These are phyloP conservation scores for Charadrius vociferus DNA, from an alignment of 2,113 vertebrate species.

Conservation along the genomic window DNA sequence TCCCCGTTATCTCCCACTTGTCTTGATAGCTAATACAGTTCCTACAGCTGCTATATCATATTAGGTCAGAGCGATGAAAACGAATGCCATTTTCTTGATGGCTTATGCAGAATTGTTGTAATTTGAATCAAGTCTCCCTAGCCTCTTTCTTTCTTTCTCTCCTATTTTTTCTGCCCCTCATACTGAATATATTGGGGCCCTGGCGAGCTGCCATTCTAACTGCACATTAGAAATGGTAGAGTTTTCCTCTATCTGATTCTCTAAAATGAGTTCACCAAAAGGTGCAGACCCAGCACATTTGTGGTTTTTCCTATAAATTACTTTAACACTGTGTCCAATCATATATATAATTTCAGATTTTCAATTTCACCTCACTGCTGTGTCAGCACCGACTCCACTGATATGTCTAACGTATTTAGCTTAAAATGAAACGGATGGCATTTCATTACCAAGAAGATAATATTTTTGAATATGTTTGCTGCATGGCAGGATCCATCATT, in stretches of 20 bases:
- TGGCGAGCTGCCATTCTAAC: slow-evolving; percentile 83
- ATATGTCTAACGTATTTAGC: slow-evolving; percentile 89
- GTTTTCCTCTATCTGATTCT: slow-evolving; percentile 88
- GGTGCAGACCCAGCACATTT: slow-evolving; percentile 89
- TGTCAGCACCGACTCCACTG: slow-evolving; percentile 88
- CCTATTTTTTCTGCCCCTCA: slow-evolving; percentile 58
- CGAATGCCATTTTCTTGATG: slow-evolving; percentile 78
- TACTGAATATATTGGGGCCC: slow-evolving; percentile 74
- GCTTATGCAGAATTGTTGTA: slow-evolving; percentile 82
- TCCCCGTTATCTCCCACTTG: slow-evolving; percentile 75
- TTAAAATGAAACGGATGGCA: slow-evolving; percentile 89
- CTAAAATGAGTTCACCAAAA: slow-evolving; percentile 86
- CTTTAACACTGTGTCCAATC: slow-evolving; percentile 91
- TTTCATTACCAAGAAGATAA: slow-evolving; percentile 90
- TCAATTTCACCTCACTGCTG: slow-evolving; percentile 89
- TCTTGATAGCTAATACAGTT: slow-evolving; percentile 75
- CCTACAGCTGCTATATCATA: slow-evolving; percentile 71
- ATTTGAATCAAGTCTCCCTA: slow-evolving; percentile 78
- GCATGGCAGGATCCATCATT: slow-evolving; percentile 84
- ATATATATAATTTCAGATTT: slow-evolving; percentile 92
- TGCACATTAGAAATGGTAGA: slow-evolving; percentile 85
- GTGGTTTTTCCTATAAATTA: slow-evolving; percentile 89
- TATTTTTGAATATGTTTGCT: slow-evolving; percentile 91
- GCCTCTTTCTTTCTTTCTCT: slow-evolving; percentile 49
- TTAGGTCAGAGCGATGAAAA: slow-evolving; percentile 80